phyloP scores from a whole-genome alignment of 2,797 vertebrate species.

The Momotus momota region DNA sequence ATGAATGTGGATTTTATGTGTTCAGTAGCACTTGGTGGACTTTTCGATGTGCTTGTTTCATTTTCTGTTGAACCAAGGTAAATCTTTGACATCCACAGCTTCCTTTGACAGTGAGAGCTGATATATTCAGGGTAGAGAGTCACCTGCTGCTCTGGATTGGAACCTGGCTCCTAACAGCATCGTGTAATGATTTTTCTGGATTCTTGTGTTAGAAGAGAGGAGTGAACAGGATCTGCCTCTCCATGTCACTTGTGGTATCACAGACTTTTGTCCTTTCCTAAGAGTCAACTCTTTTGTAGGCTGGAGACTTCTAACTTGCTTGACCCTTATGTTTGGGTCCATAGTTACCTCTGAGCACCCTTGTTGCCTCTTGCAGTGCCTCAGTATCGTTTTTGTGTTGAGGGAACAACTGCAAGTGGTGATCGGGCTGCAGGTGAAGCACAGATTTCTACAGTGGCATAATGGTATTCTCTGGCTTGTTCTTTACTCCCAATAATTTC shows the following conservation, averaged over 20 bases:
- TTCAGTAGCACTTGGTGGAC: not conserved
- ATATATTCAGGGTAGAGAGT: not conserved
- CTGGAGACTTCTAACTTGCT: not conserved
- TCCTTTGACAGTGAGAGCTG: not conserved
- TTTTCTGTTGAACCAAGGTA: not conserved
- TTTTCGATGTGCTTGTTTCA: not conserved
- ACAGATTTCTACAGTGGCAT: not conserved
- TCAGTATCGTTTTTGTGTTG: not conserved
- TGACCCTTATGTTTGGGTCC: not conserved
- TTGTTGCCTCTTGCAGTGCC: not conserved
- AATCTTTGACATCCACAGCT: not conserved
- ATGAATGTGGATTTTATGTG: not conserved
- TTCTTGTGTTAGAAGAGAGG: not conserved
- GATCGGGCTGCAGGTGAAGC: not conserved
- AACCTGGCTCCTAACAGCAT: not conserved
- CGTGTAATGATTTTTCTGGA: not conserved
- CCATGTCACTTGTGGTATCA: not conserved
- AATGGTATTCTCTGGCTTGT: not conserved
- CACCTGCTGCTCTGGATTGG: not conserved
- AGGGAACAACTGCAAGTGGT: rapidly evolving
- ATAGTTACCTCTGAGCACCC: not conserved
- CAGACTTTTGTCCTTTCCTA: not conserved
- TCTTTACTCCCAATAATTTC: not conserved
- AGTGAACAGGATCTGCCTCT: not conserved
- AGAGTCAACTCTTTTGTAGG: not conserved